Conservation (phyloP, 2,113 vertebrate genomes). For the Saimiri boliviensis region DNA sequence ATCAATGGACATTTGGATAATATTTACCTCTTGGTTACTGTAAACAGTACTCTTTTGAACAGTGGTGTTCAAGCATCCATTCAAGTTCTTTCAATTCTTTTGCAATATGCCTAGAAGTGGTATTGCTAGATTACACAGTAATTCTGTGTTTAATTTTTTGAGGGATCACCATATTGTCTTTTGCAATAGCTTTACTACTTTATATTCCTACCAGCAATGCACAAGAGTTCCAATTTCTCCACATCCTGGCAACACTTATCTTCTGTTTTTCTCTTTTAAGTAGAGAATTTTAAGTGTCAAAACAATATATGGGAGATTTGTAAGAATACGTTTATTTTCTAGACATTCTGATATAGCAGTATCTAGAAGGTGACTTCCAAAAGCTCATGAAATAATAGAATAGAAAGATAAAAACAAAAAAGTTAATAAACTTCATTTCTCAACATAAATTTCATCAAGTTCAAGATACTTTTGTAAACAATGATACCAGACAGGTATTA, state of each 20-base stretch:
- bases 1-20: neutral
- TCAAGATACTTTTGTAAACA: neutral
- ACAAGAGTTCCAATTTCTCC: neutral
- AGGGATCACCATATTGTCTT: neutral
- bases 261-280: neutral
- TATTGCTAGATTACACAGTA: neutral
- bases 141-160: neutral
- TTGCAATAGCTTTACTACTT: neutral
- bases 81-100: neutral
- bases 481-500: neutral
- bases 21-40: neutral
- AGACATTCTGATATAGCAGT: neutral
- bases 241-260: neutral
- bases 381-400: neutral
- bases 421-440: neutral
- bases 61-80: neutral
- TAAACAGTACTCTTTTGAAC: neutral
- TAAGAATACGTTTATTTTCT: neutral
- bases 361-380: neutral
- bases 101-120: neutral
- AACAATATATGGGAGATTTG: neutral
- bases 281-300: neutral
- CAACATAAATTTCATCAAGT: neutral
- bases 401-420: neutral
- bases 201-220: neutral